Base-by-base conservation (phyloP, 2,888 invertebrate species). In the Clusia tigrina region DNA sequence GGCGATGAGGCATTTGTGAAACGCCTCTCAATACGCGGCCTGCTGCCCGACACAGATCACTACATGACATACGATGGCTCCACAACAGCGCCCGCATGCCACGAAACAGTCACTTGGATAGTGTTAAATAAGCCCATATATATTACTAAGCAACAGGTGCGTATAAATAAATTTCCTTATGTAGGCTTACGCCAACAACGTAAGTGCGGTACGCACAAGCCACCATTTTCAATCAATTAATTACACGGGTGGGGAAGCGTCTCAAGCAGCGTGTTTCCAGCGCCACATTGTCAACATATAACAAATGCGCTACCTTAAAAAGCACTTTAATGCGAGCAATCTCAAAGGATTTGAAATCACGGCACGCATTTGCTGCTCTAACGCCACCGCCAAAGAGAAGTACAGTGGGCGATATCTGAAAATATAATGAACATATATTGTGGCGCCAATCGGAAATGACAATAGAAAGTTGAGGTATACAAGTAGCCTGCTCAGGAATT, bases 21-120 rank as follows among this genome's bases (percentile, higher is more conserved):
- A 82, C 89, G 92, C 74, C 86, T 98, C 74, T 94, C 94, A 53
- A 91, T 97, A 58, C 88, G 92, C 58, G 94, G 94, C 25, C 87
- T 98, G 63, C 86, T 98, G 67, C 97, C 98, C 3, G 92, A 94
- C 76, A 97, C 96, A 54, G 92, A 94, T 80, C 93, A 95, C 86
- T 98, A 96, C 86, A 95, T 99, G 91, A 98, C 98, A 59, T 99
- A 98, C 85, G 96, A 98, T 78, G 98, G 98, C 56, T 97, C 97
- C 51, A 92, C 95, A 63, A 98, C 98, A 60, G 94, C 95, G 83
- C 98, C 98, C 2, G 95, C 96, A 68, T 98, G 98, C 86, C 93
- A 96, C 85, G 98, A 98, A 86, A 98, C 98, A 23, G 97, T 98
- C 85, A 97, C 97, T 77, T 98, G 98, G 98, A 88, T 98, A 83